phyloP scores from a whole-genome alignment of 2,888 invertebrate species.

The Zygogramma bicolorata region DNA sequence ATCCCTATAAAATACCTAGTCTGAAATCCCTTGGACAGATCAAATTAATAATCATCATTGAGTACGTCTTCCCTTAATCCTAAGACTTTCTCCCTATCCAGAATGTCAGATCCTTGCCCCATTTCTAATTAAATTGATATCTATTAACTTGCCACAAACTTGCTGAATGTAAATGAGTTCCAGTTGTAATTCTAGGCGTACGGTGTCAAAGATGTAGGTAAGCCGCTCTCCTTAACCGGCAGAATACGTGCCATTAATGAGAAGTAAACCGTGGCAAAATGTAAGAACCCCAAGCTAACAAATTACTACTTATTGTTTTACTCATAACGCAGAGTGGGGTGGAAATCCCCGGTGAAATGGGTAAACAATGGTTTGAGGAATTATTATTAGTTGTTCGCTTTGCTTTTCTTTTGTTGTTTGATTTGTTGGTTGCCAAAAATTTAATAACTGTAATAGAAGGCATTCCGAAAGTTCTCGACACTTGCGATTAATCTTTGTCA shows the following conservation, averaged over 20 bases:
- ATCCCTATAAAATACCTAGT: no score
- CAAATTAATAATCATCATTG: neutral
- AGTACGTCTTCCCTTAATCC: conserved; percentile 22
- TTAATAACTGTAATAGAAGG: conserved; percentile 15
- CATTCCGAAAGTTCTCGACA: neutral
- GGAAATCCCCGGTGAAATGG: neutral
- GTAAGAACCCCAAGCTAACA: conserved; percentile 37
- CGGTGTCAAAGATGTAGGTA: conserved; percentile 45
- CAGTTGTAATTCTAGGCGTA: conserved; percentile 36
- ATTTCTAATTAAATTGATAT: conserved; percentile 62
- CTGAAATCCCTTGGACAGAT: neutral
- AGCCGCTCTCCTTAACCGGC: neutral
- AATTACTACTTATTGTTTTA: conserved; percentile 43
- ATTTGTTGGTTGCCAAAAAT: conserved; percentile 6
- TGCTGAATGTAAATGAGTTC: conserved; percentile 55
- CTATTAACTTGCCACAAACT: conserved; percentile 59
- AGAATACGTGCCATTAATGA: conserved; percentile 45
- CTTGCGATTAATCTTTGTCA: conserved; percentile 2
- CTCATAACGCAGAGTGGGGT: conserved; percentile 18
- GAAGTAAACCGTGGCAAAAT: conserved; percentile 46
- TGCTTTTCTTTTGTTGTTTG: neutral
- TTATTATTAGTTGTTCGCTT: neutral
- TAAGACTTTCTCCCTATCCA: conserved; percentile 21
- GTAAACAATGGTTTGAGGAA: neutral
- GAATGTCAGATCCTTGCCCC: conserved; percentile 27